phyloP scores from a whole-genome alignment of 2,888 invertebrate genomes.

The Apeira syringaria region DNA sequence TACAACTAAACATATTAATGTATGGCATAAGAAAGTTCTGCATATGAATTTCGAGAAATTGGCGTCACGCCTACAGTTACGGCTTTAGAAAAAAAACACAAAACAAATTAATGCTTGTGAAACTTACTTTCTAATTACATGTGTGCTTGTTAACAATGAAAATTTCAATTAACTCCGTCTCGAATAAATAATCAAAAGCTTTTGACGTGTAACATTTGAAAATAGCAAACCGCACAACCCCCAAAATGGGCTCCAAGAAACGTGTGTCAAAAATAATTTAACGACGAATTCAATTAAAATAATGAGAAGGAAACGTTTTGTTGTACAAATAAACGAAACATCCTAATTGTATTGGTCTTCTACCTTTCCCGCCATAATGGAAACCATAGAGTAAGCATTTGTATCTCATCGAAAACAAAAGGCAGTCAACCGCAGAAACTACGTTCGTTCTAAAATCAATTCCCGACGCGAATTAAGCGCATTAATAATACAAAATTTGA shows the following conservation, averaged over 20 bases:
- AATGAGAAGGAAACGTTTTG: constrained; percentile 52
- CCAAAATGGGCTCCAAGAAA: constrained; percentile 66
- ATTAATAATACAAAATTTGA: constrained; percentile 83
- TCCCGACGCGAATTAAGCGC: constrained; percentile 67
- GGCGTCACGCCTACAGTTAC: not conserved
- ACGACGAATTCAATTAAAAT: constrained; percentile 65
- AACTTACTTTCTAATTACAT: constrained; percentile 35
- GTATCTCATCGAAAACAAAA: constrained; percentile 29
- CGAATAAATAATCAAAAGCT: constrained; percentile 33
- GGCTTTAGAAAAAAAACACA: constrained; percentile 2
- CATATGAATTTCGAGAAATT: not conserved
- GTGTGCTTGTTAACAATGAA: constrained; percentile 29
- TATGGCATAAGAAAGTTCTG: not conserved
- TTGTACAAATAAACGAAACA: constrained; percentile 27
- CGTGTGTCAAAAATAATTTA: constrained; percentile 67
- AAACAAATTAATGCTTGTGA: constrained; percentile 23
- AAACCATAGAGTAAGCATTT: constrained; percentile 22
- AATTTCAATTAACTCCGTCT: constrained; percentile 30
- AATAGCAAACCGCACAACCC: constrained; percentile 43
- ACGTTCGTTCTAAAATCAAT: constrained; percentile 56
- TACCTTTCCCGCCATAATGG: constrained; percentile 23
- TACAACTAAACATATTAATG: too few species aligned
- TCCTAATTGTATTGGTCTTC: constrained; percentile 35
- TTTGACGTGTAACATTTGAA: constrained; percentile 23
- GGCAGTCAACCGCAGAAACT: constrained; percentile 30